A percentile compares a stretch with the other conserved stretches of the same genome.
These are phyloP conservation scores for Hyperoplus lanceolatus DNA, from an alignment of 2,797 vertebrate species.

Conservation along the genomic window DNA sequence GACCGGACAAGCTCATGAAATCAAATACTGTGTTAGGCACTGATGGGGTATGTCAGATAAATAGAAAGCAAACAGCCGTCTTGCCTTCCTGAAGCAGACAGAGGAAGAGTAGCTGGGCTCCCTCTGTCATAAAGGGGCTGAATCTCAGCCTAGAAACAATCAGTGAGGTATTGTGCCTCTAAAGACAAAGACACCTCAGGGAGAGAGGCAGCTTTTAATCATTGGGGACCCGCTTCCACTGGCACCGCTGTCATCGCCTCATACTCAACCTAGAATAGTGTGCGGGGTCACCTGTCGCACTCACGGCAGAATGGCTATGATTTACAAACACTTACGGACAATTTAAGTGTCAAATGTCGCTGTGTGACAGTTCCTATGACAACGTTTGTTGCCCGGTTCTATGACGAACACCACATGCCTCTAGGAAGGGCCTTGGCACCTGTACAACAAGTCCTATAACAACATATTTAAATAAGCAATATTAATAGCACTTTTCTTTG, in stretches of 20 bases:
- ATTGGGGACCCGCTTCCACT: constrained; percentile 78
- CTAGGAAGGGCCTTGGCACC: background rate
- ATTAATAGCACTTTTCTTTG: too few species aligned
- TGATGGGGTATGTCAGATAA: constrained; percentile 32
- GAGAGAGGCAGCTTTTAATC: constrained; percentile 77
- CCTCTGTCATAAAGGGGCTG: constrained; percentile 55
- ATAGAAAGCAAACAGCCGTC: constrained; percentile 2
- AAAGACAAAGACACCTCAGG: constrained; percentile 64
- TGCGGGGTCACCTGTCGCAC: constrained; percentile 42
- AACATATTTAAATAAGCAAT: constrained; percentile 2
- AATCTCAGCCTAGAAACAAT: constrained; percentile 68
- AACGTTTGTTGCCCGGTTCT: background rate
- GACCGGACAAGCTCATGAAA: background rate
- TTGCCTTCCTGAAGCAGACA: constrained; percentile 12
- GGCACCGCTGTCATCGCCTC: constrained; percentile 54
- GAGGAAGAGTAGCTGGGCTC: constrained; percentile 24
- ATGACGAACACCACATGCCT: background rate
- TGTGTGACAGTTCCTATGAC: constrained; percentile 22
- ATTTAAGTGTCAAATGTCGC: constrained; percentile 46
- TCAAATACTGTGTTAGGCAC: background rate
- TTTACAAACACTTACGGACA: constrained; percentile 53
- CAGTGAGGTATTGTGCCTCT: constrained; percentile 78
- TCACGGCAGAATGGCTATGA: constrained; percentile 29
- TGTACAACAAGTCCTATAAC: background rate
- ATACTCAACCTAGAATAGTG: constrained; percentile 17